Evolutionary conservation across 2,888 invertebrate genomes (phyloP).

Genomic region (Rotaria sp.): DNA sequence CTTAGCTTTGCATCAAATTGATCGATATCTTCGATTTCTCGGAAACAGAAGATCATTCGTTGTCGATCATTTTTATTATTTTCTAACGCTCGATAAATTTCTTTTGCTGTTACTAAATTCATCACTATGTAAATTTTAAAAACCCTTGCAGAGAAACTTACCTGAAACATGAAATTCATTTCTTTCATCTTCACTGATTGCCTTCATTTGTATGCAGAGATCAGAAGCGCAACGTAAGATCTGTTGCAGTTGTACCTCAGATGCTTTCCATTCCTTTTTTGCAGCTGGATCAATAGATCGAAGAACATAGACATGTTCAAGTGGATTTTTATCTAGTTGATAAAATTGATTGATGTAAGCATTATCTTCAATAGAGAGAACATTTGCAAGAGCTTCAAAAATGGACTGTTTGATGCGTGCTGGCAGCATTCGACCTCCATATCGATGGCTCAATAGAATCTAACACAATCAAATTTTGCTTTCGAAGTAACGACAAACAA

Average conservation of each 20-base stretch:
- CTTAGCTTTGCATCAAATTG: not conserved
- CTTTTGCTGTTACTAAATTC: conserved; percentile 48
- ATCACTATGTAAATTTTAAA: not conserved
- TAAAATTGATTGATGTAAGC: conserved; percentile 44
- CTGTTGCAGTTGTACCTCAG: conserved; percentile 44
- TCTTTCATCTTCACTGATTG: conserved; percentile 45
- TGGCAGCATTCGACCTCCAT: conserved; percentile 35
- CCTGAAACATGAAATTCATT: conserved; percentile 46
- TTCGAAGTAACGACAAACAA: not conserved
- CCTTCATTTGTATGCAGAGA: conserved; percentile 45
- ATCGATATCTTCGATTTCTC: conserved; percentile 49
- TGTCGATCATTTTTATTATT: conserved; percentile 43
- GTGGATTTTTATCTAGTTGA: conserved; percentile 47
- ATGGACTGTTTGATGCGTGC: not conserved
- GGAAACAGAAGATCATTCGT: conserved; percentile 46
- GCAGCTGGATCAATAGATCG: conserved; percentile 39
- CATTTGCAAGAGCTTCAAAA: not conserved
- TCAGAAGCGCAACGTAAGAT: conserved; percentile 43
- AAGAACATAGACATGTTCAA: conserved; percentile 47
- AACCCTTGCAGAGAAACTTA: conserved; percentile 38
- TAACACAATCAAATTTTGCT: not conserved
- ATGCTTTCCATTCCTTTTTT: conserved; percentile 44
- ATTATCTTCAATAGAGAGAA: not conserved
- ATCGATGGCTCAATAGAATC: conserved; percentile 36
- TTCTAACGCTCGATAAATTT: conserved; percentile 45